A percentile compares a stretch with the other conserved stretches of the same genome.
Conservation (phyloP, 1,140 invertebrate genomes). For the Drosophila auraria region DNA sequence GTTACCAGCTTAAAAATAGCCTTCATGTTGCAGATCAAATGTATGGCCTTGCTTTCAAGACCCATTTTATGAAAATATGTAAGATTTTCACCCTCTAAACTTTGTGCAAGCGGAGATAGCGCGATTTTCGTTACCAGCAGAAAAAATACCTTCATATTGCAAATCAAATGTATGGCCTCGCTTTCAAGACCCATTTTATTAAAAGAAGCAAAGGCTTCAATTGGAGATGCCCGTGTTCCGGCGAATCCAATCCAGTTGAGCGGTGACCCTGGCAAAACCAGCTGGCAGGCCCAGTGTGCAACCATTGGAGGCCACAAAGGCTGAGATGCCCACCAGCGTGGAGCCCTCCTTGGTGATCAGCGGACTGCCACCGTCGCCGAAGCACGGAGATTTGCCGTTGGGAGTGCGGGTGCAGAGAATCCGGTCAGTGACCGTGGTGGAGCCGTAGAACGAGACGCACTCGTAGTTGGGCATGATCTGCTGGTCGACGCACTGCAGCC, state of each 20-base stretch:
- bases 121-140: no score
- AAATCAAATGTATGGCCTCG: no score
- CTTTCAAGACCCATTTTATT: constrained; percentile 1
- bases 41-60: no score
- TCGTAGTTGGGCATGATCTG: constrained; percentile 54
- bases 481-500: constrained; percentile 61
- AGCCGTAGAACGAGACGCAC: constrained; percentile 25
- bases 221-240: constrained; percentile 44
- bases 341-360: constrained; percentile 37
- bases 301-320: constrained; percentile 41
- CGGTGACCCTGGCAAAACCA: constrained; percentile 55
- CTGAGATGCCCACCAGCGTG: constrained; percentile 49
- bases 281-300: constrained; percentile 57
- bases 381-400: constrained; percentile 49
- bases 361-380: constrained; percentile 59
- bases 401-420: constrained; percentile 50
- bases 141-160: no score
- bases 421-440: constrained; percentile 1
- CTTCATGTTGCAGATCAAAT: no score
- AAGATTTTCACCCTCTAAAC: no score
- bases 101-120: no score
- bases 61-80: no score
- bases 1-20: no score
- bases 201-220: not conserved
- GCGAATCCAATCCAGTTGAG: constrained; percentile 52